A percentile compares a stretch with the other conserved stretches of the same genome.
Conservation (phyloP, 2,888 invertebrate genomes). For the Bombylius major region DNA sequence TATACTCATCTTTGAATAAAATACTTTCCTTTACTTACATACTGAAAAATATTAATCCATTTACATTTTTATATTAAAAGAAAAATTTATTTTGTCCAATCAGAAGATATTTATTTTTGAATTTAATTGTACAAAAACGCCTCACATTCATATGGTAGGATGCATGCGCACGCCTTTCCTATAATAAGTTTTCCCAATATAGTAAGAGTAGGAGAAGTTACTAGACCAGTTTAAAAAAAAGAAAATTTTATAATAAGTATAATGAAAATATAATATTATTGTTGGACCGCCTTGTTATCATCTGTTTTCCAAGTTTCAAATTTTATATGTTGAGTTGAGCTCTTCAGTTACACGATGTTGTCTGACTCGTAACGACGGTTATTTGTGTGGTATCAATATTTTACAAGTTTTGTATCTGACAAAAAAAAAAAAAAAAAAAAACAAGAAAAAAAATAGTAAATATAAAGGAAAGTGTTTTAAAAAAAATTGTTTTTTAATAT, state of each 20-base stretch:
- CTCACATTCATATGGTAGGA: neutral
- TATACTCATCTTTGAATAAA: too few relatives aligned
- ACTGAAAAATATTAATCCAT: too few relatives aligned
- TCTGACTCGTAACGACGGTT: conserved; percentile 23
- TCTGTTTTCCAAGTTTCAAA: too few relatives aligned
- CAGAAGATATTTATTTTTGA: too few relatives aligned
- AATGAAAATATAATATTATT: conserved; percentile 1
- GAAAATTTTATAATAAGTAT: neutral
- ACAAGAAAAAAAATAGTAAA: too few relatives aligned
- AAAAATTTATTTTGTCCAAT: too few relatives aligned
- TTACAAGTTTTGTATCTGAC: too few relatives aligned
- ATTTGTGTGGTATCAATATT: neutral
- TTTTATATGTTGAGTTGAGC: conserved; percentile 1
- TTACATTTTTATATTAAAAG: too few relatives aligned
- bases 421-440: too few relatives aligned
- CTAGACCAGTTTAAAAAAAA: neutral
- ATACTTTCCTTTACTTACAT: too few relatives aligned
- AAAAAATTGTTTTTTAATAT: too few relatives aligned
- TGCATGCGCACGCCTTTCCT: neutral
- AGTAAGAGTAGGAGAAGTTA: neutral
- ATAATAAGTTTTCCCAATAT: neutral
- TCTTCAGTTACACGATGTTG: conserved; percentile 25
- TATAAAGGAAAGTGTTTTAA: too few relatives aligned
- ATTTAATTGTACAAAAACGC: neutral
- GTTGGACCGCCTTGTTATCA: conserved; percentile 3